Evolutionary conservation across 2,888 invertebrate genomes (phyloP), one percentile per base, ranked within the genome.

Genomic region (Dasypolia templi): DNA sequence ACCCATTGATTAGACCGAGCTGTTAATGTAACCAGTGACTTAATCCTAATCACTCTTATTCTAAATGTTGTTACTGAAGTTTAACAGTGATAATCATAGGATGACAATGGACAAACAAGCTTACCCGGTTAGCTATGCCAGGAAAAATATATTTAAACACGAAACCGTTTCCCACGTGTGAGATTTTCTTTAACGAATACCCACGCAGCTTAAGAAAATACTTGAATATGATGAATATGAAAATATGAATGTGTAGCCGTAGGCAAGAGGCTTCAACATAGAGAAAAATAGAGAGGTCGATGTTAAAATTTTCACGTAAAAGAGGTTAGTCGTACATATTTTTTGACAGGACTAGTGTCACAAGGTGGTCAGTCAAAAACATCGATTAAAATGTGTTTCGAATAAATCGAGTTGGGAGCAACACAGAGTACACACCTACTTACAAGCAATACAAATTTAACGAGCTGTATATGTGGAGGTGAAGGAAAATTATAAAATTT

Each of bases 1-100:
- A 78, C 88, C 94, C 96, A 96, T 96, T 96, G 94, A 96, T 95
- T 95, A 95, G 92, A 91, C 89, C 74, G 77, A 84, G 81, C 88
- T 87, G 91, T 94, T 92, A 94, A 94, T 94, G 94, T 93, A 93
- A 92, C 92, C 87, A 87, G 91, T 94, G 93, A 93, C 92, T 92
- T 93, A 93, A 94, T 91, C 82, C 89, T 84, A 87, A 86, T 91
- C 84, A 90, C 89, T 89, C 84, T 44, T 88, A 81, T 81, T 79
- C 78, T 84, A 74, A 77, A 76, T 85, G 81, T 77, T 70, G 83
- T 78, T 75, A 72, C 69, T 75, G 58, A 68, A 22, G 51, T 74
- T 67, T 64, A 61, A 56, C 39, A 55, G 53, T 39, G 35, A 35
- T 32, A 53, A 46, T n/a, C 19, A 14, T 26, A 56, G 46, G 12